These are phyloP conservation scores for Stigmatopora nigra DNA, from an alignment of 2,113 vertebrate species.

Conservation along the genomic window DNA sequence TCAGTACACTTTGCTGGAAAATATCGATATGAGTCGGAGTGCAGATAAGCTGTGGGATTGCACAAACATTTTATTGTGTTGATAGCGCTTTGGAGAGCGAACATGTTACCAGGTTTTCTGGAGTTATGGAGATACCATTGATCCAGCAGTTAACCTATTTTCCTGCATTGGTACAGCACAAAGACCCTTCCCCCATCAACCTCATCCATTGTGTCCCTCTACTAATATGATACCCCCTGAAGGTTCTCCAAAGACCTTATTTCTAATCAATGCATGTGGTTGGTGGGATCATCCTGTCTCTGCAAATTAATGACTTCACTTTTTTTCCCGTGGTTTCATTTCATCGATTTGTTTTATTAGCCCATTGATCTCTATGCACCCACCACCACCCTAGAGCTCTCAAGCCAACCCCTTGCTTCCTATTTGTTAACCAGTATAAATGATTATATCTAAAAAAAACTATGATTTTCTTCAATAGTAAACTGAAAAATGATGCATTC, in stretches of 20 bases:
- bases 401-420: conserved; percentile 22
- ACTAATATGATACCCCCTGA: conserved; percentile 70
- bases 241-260: conserved; percentile 65
- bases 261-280: conserved; percentile 70
- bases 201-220: conserved; percentile 52
- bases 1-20: conserved; percentile 49
- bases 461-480: conserved; percentile 6
- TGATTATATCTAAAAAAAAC: conserved; percentile 25
- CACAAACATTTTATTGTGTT: conserved; percentile 58
- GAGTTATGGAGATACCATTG: conserved; percentile 53
- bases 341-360: conserved; percentile 73
- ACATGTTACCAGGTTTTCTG: conserved; percentile 32
- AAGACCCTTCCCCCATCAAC: conserved; percentile 26
- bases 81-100: conserved; percentile 46
- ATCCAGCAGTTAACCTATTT: conserved; percentile 64
- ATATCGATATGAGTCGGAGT: conserved; percentile 21
- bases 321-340: conserved; percentile 70
- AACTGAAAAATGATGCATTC: neutral
- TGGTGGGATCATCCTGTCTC: conserved; percentile 70
- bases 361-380: conserved; percentile 63
- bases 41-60: conserved; percentile 36
- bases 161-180: conserved; percentile 56
- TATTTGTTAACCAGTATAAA: conserved; percentile 54
- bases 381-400: conserved; percentile 20
- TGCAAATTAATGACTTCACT: conserved; percentile 75